Evolutionary conservation across 1,140 invertebrate genomes (phyloP).

Genomic region (Lordiphosa stackelbergi): DNA sequence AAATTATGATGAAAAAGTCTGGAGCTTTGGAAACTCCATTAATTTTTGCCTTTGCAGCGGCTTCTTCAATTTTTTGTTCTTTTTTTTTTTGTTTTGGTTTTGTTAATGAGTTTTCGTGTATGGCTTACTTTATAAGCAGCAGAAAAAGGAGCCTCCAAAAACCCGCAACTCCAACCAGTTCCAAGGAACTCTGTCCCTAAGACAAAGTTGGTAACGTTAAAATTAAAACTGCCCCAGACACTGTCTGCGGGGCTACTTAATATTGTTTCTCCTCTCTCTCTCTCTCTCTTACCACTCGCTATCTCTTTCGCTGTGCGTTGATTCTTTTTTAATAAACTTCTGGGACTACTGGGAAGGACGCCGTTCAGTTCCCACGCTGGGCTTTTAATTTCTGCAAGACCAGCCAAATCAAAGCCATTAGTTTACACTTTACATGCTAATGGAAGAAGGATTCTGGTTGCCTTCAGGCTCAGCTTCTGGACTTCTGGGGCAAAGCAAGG

Average conservation of each 20-base stretch:
- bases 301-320: slow-evolving; percentile 1
- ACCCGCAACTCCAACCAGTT: slow-evolving; percentile 37
- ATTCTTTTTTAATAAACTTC: slow-evolving; percentile 66
- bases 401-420: slow-evolving; percentile 64
- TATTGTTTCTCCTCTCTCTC: slow-evolving; percentile 12
- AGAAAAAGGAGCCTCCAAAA: slow-evolving; percentile 9
- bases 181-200: slow-evolving; percentile 61
- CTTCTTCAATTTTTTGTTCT: slow-evolving; percentile 15
- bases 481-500: slow-evolving; percentile 22
- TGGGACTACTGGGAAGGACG: slow-evolving; percentile 30
- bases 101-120: slow-evolving; percentile 77
- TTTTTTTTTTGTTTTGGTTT: slow-evolving; percentile 43
- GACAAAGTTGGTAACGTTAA: slow-evolving; percentile 46
- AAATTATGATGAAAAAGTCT: slow-evolving; percentile 70
- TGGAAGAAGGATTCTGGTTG: slow-evolving; percentile 38
- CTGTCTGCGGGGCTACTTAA: slow-evolving; percentile 22
- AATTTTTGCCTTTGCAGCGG: slow-evolving; percentile 51
- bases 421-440: slow-evolving; percentile 75
- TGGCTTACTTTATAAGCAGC: slow-evolving; percentile 63
- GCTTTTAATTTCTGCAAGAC: slow-evolving; percentile 48
- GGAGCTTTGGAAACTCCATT: slow-evolving; percentile 65
- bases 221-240: slow-evolving; percentile 1
- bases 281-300: neutral
- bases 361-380: slow-evolving; percentile 57
- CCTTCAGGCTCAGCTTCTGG: slow-evolving; percentile 24